Percentiles rank a stretch among this genome's conserved stretches.
Evolutionary conservation across 2,888 invertebrate genomes (phyloP).

Genomic region (Drosophila pullipes): DNA sequence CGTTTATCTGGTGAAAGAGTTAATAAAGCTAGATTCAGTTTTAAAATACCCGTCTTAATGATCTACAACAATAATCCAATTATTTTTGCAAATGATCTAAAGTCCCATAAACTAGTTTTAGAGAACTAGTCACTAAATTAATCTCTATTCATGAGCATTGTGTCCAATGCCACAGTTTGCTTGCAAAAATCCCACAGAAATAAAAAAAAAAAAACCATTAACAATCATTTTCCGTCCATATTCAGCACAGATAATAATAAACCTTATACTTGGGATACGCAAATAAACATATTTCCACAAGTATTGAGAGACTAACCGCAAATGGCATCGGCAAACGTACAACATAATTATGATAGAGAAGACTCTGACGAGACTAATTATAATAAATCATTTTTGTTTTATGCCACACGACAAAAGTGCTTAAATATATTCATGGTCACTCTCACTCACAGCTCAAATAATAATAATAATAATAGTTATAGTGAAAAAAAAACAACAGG

Average conservation of each 20-base stretch:
- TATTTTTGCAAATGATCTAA: slow-evolving; percentile 29
- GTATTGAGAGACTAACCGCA: slow-evolving; percentile 32
- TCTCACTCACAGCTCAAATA: slow-evolving; percentile 47
- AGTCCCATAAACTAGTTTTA: slow-evolving; percentile 30
- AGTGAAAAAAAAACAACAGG: slow-evolving; percentile 25
- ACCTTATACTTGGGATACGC: slow-evolving; percentile 20
- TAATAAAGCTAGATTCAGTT: neutral
- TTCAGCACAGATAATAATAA: slow-evolving; percentile 32
- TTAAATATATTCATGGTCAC: slow-evolving; percentile 48
- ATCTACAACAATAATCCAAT: slow-evolving; percentile 34
- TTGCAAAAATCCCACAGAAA: slow-evolving; percentile 5
- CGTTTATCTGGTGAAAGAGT: neutral
- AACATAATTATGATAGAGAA: slow-evolving; percentile 62
- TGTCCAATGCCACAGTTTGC: slow-evolving; percentile 15
- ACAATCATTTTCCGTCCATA: slow-evolving; percentile 19
- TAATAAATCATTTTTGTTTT: slow-evolving; percentile 64
- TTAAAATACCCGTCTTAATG: neutral
- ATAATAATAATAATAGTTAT: slow-evolving; percentile 21
- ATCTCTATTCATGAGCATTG: slow-evolving; percentile 45
- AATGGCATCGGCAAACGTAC: slow-evolving; percentile 56
- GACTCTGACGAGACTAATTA: slow-evolving; percentile 51
- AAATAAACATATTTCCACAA: slow-evolving; percentile 8
- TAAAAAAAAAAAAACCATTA: slow-evolving; percentile 9
- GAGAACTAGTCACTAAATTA: slow-evolving; percentile 12
- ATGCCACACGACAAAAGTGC: slow-evolving; percentile 52